Evolutionary conservation across 2,888 invertebrate genomes (phyloP), one percentile per base, ranked within the genome.

Genomic region (Drosophila lutescens): DNA sequence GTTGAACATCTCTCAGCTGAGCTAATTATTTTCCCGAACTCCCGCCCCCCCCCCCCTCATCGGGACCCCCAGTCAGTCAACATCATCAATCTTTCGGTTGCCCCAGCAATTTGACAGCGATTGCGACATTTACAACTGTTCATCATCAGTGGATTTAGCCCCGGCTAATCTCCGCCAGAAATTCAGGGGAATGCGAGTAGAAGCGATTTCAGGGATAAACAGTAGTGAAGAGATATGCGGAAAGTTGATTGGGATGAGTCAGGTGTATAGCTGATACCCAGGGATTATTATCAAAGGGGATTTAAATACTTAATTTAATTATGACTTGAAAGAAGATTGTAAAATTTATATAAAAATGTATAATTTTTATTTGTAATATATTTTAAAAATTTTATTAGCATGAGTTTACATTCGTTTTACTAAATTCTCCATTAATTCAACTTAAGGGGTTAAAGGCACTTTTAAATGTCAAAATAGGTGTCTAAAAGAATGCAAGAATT

Each of bases 41-140:
- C n/a, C n/a, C n/a, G n/a, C n/a, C n/a, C 10, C 8, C 20, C 13
- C 38, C 15, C 20, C 26, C 17, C 40, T n/a, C 9, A 26, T 30
- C 23, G 6, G 12, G 26, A 0, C 30, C 38, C 13, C 17, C 43
- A 6, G 23, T 15, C 65, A 55, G 65, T 69, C 79, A 84, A 86
- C 86, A 88, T 78, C 88, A 87, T 86, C 78, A 81, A 85, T 82
- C 32, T 51, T 68, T 59, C 49, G 58, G 66, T 63, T 32, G 61
- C 44, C 70, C 63, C 46, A 63, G 68, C 86, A 76, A 79, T 82
- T 87, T 88, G 82, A 88, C 83, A 86, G 83, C 76, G 66, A 86
- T 86, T 86, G 78, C 80, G 83, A 88, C 83, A 88, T 67, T 83
- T 88, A 83, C 83, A 83, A 80, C 87, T 85, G 85, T 81, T 81